A percentile compares a stretch with the other conserved stretches of the same genome.
Conservation (phyloP, 2,888 invertebrate species). For the Eubasilissa splendida region DNA sequence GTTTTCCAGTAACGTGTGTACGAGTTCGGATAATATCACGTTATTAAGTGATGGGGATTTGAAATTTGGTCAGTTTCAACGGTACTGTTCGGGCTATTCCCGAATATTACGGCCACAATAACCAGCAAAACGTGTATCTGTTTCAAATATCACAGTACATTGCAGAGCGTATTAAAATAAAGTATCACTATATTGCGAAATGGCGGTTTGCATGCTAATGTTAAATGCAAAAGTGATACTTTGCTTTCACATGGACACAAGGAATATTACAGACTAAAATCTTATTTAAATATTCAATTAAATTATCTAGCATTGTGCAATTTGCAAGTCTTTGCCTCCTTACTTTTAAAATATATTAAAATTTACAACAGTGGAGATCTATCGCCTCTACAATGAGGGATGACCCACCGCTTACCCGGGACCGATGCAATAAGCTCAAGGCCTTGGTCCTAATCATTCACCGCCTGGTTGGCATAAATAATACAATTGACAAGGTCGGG, state of each 20-base stretch:
- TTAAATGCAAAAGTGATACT: conserved; percentile 22
- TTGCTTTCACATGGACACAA: background rate
- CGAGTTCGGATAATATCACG: background rate
- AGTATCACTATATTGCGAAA: conserved; percentile 17
- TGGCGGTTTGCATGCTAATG: conserved; percentile 16
- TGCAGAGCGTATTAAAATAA: conserved; percentile 13
- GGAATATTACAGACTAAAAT: background rate
- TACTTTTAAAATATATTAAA: too few relatives aligned
- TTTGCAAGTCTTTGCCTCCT: too few relatives aligned
- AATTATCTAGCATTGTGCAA: too few relatives aligned
- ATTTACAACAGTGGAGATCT: too few relatives aligned
- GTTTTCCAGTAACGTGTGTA: background rate
- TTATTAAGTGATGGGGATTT: conserved; percentile 4
- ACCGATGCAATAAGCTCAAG: too few relatives aligned
- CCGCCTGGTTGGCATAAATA: too few relatives aligned
- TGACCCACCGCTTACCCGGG: too few relatives aligned
- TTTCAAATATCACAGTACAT: conserved; percentile 16
- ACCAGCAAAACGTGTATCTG: conserved; percentile 11
- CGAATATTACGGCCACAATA: conserved; percentile 21
- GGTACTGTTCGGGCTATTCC: background rate
- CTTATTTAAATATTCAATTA: too few relatives aligned
- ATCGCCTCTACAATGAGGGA: too few relatives aligned
- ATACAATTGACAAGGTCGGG: too few relatives aligned
- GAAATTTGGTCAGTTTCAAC: conserved; percentile 16
- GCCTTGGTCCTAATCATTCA: too few relatives aligned